Evolutionary conservation across 2,113 vertebrate species (phyloP).

Genomic region (Rhynchomys soricoides): DNA sequence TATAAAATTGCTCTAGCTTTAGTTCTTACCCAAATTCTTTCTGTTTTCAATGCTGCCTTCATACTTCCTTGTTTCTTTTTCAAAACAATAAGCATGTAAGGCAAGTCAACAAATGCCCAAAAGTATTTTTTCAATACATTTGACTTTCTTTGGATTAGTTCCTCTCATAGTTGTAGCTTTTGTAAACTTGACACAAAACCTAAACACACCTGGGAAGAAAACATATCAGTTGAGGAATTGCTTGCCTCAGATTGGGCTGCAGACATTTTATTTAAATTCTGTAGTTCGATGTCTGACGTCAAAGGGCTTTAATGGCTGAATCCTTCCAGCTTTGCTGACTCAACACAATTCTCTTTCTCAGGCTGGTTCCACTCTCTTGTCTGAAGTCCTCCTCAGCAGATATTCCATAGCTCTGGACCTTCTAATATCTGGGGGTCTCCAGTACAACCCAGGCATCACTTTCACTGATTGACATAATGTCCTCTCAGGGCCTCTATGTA

Average conservation of each 20-base stretch:
- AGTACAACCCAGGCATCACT: not conserved
- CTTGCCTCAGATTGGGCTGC: not conserved
- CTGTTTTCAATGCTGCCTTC: constrained; percentile 23
- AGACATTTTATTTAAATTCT: not conserved
- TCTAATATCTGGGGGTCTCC: not conserved
- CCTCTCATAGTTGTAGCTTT: not conserved
- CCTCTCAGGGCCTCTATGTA: not conserved
- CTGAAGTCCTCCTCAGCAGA: not conserved
- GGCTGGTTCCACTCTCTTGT: not conserved
- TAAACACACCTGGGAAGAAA: not conserved
- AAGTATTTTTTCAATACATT: not conserved
- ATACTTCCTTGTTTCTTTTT: not conserved
- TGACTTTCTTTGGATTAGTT: constrained; percentile 30
- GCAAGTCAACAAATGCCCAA: not conserved
- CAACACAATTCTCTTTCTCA: not conserved
- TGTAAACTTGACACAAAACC: not conserved
- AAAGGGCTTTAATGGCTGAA: not conserved
- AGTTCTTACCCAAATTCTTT: not conserved
- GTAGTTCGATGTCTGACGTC: not conserved
- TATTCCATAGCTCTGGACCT: not conserved
- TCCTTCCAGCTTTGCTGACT: not conserved
- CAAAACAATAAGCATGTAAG: not conserved
- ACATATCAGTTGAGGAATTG: not conserved
- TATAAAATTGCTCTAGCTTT: constrained; percentile 30
- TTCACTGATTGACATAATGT: not conserved